Percentiles rank a stretch among this genome's conserved stretches.
These are phyloP conservation scores for Rhopalosiphum nymphaeae DNA, from an alignment of 2,888 invertebrate genomes.

Conservation along the genomic window DNA sequence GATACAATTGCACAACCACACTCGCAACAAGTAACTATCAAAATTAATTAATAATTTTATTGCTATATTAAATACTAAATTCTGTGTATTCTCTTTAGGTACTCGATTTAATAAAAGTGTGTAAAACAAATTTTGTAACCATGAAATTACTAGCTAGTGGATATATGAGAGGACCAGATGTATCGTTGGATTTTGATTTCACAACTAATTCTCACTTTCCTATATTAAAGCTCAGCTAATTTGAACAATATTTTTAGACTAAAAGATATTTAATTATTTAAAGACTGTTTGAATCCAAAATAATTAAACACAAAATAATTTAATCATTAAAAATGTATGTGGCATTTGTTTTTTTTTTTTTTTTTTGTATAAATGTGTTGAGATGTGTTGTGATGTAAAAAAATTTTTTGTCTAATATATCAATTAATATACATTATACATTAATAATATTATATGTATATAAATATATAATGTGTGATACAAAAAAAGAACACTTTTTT, in stretches of 20 bases:
- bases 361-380: conserved; percentile 13
- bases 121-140: conserved; percentile 96
- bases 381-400: conserved; percentile 25
- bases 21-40: conserved; percentile 75
- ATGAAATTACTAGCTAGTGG: conserved; percentile 92
- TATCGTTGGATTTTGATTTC: conserved; percentile 91
- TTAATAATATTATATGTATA: background rate
- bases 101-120: conserved; percentile 85
- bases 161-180: conserved; percentile 81
- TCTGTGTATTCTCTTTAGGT: conserved; percentile 74
- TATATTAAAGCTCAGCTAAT: conserved; percentile 79
- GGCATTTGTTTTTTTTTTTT: conserved; percentile 42
- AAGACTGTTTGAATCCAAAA: conserved; percentile 59
- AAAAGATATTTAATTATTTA: conserved; percentile 46
- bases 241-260: conserved; percentile 58
- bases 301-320: conserved; percentile 44
- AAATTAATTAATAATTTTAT: background rate
- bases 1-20: conserved; percentile 86
- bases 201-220: conserved; percentile 91
- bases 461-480: conserved; percentile 14
- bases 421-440: conserved; percentile 4
- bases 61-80: background rate
- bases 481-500: background rate
- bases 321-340: conserved; percentile 44
- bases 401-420: conserved; percentile 11